Conservation (phyloP, 1,140 invertebrate genomes). For the Heterodera schachtii region DNA sequence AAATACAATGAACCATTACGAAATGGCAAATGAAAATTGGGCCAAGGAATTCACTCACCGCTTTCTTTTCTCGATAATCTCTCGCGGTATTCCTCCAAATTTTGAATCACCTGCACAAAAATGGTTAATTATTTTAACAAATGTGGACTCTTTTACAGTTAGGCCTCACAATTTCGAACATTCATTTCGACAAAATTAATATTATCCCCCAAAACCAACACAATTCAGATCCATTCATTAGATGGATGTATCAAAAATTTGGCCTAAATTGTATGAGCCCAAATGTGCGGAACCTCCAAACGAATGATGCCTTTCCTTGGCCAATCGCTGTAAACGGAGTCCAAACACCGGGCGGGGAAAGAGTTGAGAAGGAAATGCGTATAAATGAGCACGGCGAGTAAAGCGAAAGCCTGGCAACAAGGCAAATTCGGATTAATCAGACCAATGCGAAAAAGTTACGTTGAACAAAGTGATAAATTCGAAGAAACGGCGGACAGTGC, state of each 20-base stretch:
- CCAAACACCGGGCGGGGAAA: constrained; percentile 87
- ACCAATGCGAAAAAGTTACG: constrained; percentile 34
- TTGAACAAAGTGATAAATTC: constrained; percentile 81
- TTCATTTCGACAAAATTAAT: too few relatives aligned
- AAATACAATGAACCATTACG: too few relatives aligned
- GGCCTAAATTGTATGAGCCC: too few relatives aligned
- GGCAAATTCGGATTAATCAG: neutral
- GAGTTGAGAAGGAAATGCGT: constrained; percentile 91
- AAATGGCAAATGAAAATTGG: too few relatives aligned
- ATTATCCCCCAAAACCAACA: too few relatives aligned
- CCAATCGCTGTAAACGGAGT: constrained; percentile 85
- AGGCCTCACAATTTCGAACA: too few relatives aligned
- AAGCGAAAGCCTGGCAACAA: constrained; percentile 75
- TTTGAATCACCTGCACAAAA: constrained; percentile 25
- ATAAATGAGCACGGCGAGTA: constrained; percentile 88
- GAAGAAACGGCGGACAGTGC: constrained; percentile 80
- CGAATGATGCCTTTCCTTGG: constrained; percentile 89
- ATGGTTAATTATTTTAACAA: neutral
- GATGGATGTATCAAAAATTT: too few relatives aligned
- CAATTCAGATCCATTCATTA: too few relatives aligned
- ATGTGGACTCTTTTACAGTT: too few relatives aligned
- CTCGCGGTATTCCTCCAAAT: constrained; percentile 27
- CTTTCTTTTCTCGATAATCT: constrained; percentile 28
- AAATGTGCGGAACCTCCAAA: constrained; percentile 75
- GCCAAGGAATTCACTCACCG: neutral